phyloP scores from a whole-genome alignment of 1,140 invertebrate genomes.

The Drosophila ogumai region DNA sequence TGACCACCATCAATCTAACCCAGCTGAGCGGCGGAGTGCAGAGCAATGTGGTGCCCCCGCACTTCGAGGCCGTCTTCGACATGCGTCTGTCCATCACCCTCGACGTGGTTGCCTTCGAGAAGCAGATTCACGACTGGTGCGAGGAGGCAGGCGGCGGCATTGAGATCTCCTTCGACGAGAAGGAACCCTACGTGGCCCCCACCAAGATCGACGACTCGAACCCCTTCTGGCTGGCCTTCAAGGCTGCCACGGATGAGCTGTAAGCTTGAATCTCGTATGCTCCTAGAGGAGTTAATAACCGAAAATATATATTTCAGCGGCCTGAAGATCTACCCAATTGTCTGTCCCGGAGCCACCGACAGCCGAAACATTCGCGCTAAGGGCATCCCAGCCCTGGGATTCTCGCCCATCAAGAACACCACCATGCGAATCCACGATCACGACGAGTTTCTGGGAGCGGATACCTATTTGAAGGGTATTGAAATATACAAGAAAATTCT shows the following conservation, averaged over 20 bases:
- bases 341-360: constrained; percentile 93
- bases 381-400: constrained; percentile 90
- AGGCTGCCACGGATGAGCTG: constrained; percentile 86
- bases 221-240: constrained; percentile 92
- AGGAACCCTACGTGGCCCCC: constrained; percentile 87
- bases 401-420: constrained; percentile 92
- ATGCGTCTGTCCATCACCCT: constrained; percentile 90
- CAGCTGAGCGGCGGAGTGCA: constrained; percentile 95
- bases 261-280: constrained; percentile 87
- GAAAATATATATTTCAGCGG: constrained; percentile 50
- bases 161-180: constrained; percentile 90
- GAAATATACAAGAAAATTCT: constrained; percentile 89
- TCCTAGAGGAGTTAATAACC: not conserved
- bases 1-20: constrained; percentile 95
- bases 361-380: constrained; percentile 90
- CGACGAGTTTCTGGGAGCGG: constrained; percentile 90
- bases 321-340: constrained; percentile 87
- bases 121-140: constrained; percentile 90
- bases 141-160: constrained; percentile 92
- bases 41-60: constrained; percentile 94
- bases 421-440: constrained; percentile 91
- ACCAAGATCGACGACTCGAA: constrained; percentile 90
- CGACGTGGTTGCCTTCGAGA: constrained; percentile 90
- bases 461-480: constrained; percentile 90
- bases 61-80: constrained; percentile 92